These are phyloP conservation scores for Coracias cyanogaster DNA, from an alignment of 2,797 vertebrate genomes.

Conservation along the genomic window DNA sequence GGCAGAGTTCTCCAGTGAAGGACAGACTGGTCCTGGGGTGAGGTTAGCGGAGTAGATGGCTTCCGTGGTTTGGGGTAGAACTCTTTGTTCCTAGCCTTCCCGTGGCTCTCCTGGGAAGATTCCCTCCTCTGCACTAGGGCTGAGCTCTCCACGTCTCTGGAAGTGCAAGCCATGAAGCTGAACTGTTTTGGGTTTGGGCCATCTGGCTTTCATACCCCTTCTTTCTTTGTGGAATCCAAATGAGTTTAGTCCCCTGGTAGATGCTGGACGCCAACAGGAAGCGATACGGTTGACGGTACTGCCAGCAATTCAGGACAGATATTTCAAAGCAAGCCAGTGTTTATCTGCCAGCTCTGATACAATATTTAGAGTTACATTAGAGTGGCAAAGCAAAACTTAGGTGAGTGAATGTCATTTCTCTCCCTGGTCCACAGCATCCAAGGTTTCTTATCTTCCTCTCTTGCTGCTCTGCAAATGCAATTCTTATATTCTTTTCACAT, in stretches of 20 bases:
- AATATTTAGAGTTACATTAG: background rate
- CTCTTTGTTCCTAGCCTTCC: background rate
- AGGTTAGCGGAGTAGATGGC: background rate
- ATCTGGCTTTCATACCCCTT: background rate
- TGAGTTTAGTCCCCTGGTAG: background rate
- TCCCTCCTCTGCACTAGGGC: background rate
- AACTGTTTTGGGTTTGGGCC: background rate
- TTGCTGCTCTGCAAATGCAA: background rate
- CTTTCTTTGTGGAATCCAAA: background rate
- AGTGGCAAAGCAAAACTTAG: slow-evolving; percentile 16
- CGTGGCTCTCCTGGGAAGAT: background rate
- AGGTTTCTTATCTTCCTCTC: background rate
- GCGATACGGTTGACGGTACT: accelerated
- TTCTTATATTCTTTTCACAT: background rate
- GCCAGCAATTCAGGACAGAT: background rate
- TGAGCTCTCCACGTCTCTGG: background rate
- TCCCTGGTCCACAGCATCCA: background rate
- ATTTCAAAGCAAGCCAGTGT: background rate
- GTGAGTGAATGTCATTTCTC: background rate
- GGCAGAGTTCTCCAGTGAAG: accelerated
- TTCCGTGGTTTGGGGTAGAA: background rate
- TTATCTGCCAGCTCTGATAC: background rate
- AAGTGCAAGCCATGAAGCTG: background rate
- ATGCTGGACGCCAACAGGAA: background rate
- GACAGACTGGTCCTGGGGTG: background rate